phyloP scores from a whole-genome alignment of 2,888 invertebrate species.

The Bellardia pandia region DNA sequence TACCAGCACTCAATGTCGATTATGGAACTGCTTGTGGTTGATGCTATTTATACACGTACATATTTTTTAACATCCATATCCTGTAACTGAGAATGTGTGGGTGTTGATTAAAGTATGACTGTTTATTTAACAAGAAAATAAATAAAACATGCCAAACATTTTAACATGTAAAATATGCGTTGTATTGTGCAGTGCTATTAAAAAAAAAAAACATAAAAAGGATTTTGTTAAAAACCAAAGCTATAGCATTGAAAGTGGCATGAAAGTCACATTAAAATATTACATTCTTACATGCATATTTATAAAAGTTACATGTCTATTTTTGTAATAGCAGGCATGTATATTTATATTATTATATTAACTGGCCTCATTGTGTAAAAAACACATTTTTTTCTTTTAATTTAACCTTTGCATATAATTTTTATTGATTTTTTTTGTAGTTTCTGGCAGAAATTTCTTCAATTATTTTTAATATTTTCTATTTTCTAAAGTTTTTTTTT shows the following conservation, averaged over 20 bases:
- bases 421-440: no score
- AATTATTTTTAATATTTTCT: no score
- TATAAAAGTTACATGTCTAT: not conserved
- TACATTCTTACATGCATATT: not conserved
- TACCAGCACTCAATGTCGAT: constrained; percentile 7
- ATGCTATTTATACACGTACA: not conserved
- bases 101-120: constrained; percentile 11
- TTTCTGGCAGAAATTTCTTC: no score
- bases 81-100: not conserved
- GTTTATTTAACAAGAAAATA: constrained; percentile 21
- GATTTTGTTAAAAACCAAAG: not conserved
- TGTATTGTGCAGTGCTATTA: constrained; percentile 11
- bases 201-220: not conserved
- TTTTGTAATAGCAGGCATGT: not conserved
- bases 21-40: not conserved
- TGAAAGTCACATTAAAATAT: constrained; percentile 1
- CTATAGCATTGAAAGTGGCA: not conserved
- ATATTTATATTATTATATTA: no score
- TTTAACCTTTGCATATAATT: no score
- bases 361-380: no score
- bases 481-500: no score
- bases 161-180: constrained; percentile 33
- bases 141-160: constrained; percentile 31
- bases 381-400: no score
- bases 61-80: not conserved